Conservation (phyloP, 2,888 invertebrate species). For the Colostygia pectinataria region DNA sequence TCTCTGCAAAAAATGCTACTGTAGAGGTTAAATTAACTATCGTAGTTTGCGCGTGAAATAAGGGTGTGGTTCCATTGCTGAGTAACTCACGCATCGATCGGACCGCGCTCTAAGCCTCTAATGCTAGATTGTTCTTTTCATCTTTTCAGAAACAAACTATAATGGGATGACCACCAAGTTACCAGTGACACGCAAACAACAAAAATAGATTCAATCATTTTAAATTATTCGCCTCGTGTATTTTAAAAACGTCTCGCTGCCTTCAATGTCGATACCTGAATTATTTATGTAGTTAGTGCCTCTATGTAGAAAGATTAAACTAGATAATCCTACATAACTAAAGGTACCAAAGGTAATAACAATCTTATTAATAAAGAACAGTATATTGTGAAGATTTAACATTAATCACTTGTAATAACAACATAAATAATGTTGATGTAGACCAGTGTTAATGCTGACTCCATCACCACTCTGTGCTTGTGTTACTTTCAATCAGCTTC, state of each 20-base stretch:
- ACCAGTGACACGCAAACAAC: too few relatives aligned
- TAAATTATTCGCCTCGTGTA: too few relatives aligned
- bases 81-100: too few relatives aligned
- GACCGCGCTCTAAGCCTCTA: too few relatives aligned
- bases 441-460: slow-evolving; percentile 59
- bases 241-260: not conserved
- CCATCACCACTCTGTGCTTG: not conserved
- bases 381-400: slow-evolving; percentile 63
- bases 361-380: slow-evolving; percentile 32
- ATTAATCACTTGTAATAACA: slow-evolving; percentile 73
- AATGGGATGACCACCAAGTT: too few relatives aligned
- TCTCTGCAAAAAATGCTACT: too few relatives aligned
- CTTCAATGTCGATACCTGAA: not conserved
- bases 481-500: not conserved
- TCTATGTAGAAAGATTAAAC: slow-evolving; percentile 4
- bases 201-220: too few relatives aligned
- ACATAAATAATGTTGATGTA: slow-evolving; percentile 78
- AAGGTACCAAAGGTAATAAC: slow-evolving; percentile 26
- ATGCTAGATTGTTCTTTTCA: too few relatives aligned
- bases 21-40: too few relatives aligned
- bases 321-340: slow-evolving; percentile 15
- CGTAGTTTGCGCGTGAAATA: too few relatives aligned
- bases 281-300: slow-evolving; percentile 3
- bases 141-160: too few relatives aligned
- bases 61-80: too few relatives aligned